Evolutionary conservation across 2,113 vertebrate species (phyloP), one percentile per base, ranked within the genome.

Genomic region (Pygoscelis antarcticus): DNA sequence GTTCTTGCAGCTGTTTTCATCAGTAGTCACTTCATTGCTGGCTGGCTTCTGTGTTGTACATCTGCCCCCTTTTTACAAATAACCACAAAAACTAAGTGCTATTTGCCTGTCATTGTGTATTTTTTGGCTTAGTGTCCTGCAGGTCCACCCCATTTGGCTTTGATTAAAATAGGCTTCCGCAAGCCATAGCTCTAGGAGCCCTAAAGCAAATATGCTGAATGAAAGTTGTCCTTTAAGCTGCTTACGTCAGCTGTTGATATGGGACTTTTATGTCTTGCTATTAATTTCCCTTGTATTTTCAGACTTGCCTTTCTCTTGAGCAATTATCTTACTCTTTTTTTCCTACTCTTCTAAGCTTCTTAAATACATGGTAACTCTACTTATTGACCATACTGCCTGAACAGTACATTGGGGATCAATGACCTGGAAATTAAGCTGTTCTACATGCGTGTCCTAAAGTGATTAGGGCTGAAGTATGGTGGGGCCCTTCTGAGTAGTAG

Each of bases 371-470:
- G 18, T 96, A 68, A 40, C 58, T 93, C 91, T 60, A 65, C 58
- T 58, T 89, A 44, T 4, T 93, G 93, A 52, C 84, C 34, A 29
- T 82, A 47, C 30, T 75, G 60, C 44, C 65, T 87, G 87, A 82
- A 34, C 61, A 84, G 84, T 72, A 64, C 90, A 57, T 72, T 91
- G 65, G 21, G 58, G 91, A 95, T 95, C 89, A 86, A 46, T 96
- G 93, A 91, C 93, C 93, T 96, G 91, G 95, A 96, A 96, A 79
- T 95, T 52, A 85, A 96, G 38, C 81, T 90, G 84, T 40, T 95
- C 66, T 94, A 1, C 40, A 18, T 90, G 52, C 20, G 70, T 91
- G 66, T 69, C 54, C 77, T 92, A 85, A 90, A 91, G 87, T 93
- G 91, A 78, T 92, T 87, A 92, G 69, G 60, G 49, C 78, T 91